phyloP scores from a whole-genome alignment of 2,888 invertebrate species.

The Mellilla xanthometata region DNA sequence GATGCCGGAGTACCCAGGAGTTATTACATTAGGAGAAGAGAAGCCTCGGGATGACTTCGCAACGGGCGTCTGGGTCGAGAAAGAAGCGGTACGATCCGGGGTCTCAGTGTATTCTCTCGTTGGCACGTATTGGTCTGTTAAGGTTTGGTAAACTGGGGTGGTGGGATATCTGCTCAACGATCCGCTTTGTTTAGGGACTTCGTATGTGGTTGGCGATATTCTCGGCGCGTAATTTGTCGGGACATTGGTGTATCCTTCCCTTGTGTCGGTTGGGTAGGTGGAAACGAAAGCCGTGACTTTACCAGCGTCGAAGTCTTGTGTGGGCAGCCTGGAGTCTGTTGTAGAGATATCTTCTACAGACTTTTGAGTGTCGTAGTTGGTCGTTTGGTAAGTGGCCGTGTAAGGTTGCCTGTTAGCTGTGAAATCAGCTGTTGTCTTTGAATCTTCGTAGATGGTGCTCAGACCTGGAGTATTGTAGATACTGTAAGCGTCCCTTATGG shows the following conservation, averaged over 20 bases:
- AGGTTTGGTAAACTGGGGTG: slow-evolving; percentile 26
- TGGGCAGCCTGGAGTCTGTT: slow-evolving; percentile 11
- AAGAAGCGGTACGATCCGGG: slow-evolving; percentile 25
- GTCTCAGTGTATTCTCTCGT: slow-evolving; percentile 23
- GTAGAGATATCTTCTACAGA: slow-evolving; percentile 21
- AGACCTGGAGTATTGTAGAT: slow-evolving; percentile 38
- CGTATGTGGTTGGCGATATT: slow-evolving; percentile 22
- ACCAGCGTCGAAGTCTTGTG: slow-evolving; percentile 26
- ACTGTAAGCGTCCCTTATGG: slow-evolving; percentile 42
- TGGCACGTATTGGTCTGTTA: slow-evolving; percentile 28
- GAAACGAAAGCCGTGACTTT: slow-evolving; percentile 22
- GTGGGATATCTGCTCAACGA: slow-evolving; percentile 27
- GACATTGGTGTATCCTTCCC: slow-evolving; percentile 26
- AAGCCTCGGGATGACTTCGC: slow-evolving; percentile 23
- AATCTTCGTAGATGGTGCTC: slow-evolving; percentile 26
- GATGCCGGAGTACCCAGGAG: slow-evolving; percentile 32
- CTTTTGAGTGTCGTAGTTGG: slow-evolving; percentile 23
- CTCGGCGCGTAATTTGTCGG: slow-evolving; percentile 22
- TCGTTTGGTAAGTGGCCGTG: slow-evolving; percentile 24
- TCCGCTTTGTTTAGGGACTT: slow-evolving; percentile 22
- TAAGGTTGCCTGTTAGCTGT: slow-evolving; percentile 23
- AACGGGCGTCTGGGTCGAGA: slow-evolving; percentile 25
- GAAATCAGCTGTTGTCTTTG: slow-evolving; percentile 22
- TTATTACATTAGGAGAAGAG: slow-evolving; percentile 31
- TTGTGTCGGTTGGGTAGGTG: slow-evolving; percentile 22